These are phyloP conservation scores for Habroteleia sp. DNA, from an alignment of 2,888 invertebrate species.

Conservation along the genomic window DNA sequence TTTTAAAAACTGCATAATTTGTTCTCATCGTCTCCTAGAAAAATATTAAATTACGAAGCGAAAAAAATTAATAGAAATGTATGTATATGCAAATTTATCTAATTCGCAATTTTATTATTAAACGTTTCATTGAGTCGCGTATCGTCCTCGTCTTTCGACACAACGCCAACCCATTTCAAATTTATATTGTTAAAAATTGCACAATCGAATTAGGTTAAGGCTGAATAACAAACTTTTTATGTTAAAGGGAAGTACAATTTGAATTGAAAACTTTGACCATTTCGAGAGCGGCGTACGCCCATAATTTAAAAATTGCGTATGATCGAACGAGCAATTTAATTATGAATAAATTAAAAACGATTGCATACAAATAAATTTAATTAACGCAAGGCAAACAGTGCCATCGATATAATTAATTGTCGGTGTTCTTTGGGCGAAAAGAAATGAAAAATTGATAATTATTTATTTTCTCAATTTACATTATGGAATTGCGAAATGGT, in stretches of 20 bases:
- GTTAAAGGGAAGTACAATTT: constrained; percentile 36
- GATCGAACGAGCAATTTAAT: constrained; percentile 13
- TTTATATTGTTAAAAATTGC: constrained; percentile 42
- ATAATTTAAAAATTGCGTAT: neutral
- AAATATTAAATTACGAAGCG: constrained; percentile 9
- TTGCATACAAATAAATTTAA: constrained; percentile 7
- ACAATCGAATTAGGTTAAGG: constrained; percentile 36
- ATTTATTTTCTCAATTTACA: no score
- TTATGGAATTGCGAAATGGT: no score
- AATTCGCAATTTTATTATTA: constrained; percentile 36
- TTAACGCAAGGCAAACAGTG: constrained; percentile 30
- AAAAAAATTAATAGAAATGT: constrained; percentile 25
- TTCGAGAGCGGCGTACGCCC: neutral
- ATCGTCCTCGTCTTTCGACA: constrained; percentile 28
- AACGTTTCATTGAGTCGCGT: constrained; percentile 22
- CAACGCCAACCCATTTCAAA: constrained; percentile 26
- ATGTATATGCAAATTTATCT: constrained; percentile 18
- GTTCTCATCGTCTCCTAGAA: neutral
- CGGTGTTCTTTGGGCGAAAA: no score
- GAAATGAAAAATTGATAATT: no score
- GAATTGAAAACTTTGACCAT: constrained; percentile 13
- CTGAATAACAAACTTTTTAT: constrained; percentile 11
- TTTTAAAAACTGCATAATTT: no score
- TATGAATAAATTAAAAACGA: constrained; percentile 9
- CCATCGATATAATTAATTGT: constrained; percentile 21